Evolutionary conservation across 2,888 invertebrate genomes (phyloP), one percentile per base, ranked within the genome.

Genomic region (Eugnorisma glareosa): DNA sequence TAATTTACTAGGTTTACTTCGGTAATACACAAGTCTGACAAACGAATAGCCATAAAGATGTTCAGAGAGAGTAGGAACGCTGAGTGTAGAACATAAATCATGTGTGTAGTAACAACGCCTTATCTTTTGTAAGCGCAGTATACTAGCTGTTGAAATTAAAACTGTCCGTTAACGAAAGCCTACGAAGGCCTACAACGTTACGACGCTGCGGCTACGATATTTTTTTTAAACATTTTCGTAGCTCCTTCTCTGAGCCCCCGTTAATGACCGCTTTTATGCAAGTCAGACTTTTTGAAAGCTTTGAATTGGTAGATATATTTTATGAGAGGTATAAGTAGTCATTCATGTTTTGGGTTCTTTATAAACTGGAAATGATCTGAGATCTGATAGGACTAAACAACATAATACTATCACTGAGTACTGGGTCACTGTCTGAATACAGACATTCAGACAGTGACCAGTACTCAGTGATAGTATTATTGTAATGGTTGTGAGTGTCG

Each of bases 21-120:
- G 43, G 70, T 80, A 67, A 67, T 74, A 84, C 77, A 83, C 82
- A 85, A 79, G 67, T 82, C 79, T 75, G 81, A 81, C 79, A 81
- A 75, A 77, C 73, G 81, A 83, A 79, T 70, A 70, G 78, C 51
- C 37, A 79, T 81, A 82, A 81, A 88, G 77, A 79, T 82, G 75
- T 79, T 82, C 76, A 74, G 40, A 66, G 69, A 77, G 75, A 75
- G 64, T 57, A 66, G 59, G 40, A 79, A 74, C 70, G 71, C 28
- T 71, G 66, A 43, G 69, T 74, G 75, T 78, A 67, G 64, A 79
- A 77, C 77, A 79, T 83, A 88, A 85, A 88, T 88, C 79, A 86
- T 69, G 40, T 45, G 66, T 77, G 43, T 64, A 74, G 57, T 73
- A 67, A 71, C 66, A 73, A 72, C 48, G 67, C 70, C 59, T 68